phyloP scores from a whole-genome alignment of 2,797 vertebrate species.

The Coregonus suidteri region DNA sequence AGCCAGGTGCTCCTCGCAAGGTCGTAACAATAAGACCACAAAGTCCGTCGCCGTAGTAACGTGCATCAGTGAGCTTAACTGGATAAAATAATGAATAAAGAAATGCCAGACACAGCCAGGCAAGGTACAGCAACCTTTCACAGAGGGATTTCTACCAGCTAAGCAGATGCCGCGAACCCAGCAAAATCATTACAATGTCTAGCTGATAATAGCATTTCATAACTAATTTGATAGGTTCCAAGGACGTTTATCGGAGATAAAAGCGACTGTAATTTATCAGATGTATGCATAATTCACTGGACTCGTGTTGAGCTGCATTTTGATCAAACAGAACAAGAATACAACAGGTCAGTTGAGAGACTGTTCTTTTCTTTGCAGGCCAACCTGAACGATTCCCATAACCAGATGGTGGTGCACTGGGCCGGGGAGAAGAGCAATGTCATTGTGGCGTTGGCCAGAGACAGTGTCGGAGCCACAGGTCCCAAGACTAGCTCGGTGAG shows the following conservation, averaged over 20 bases:
- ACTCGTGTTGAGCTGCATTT: neutral
- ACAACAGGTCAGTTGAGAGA: neutral
- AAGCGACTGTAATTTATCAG: too few species aligned
- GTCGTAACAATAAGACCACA: neutral
- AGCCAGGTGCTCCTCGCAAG: neutral
- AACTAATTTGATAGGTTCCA: too few species aligned
- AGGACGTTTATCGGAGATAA: too few species aligned
- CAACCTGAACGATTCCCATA: constrained; percentile 95
- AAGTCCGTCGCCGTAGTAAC: neutral
- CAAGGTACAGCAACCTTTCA: neutral
- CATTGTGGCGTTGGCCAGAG: constrained; percentile 93
- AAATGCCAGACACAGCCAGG: constrained; percentile 12
- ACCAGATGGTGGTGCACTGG: constrained; percentile 99
- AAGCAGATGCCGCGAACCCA: too few species aligned
- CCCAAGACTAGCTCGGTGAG: constrained; percentile 91
- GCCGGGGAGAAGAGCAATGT: constrained; percentile 96
- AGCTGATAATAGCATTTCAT: too few species aligned
- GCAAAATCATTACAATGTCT: too few species aligned
- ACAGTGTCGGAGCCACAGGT: constrained; percentile 84
- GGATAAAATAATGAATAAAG: neutral
- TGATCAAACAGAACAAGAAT: neutral
- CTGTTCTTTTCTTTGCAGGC: constrained; percentile 74
- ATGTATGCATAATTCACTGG: too few species aligned
- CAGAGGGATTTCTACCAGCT: neutral
- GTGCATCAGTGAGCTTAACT: neutral